Evolutionary conservation across 2,888 invertebrate species (phyloP).

Genomic region (Hydroisotoma schaefferi): DNA sequence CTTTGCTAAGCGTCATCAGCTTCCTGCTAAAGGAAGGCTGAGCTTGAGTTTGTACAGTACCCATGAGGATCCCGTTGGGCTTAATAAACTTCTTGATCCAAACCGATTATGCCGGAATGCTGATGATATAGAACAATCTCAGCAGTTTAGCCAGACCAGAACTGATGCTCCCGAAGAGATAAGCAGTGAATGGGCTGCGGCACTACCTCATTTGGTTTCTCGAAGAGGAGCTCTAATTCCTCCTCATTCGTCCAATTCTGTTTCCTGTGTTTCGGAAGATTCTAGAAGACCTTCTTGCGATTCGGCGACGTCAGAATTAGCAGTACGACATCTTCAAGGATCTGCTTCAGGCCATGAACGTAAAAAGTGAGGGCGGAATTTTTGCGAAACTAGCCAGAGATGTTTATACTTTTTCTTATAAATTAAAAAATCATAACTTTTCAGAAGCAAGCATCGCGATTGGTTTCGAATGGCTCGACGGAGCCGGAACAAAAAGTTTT

Average conservation of each 20-base stretch:
- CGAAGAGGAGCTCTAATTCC: conserved; percentile 75
- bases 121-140: conserved; percentile 29
- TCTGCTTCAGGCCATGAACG: conserved; percentile 55
- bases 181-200: conserved; percentile 88
- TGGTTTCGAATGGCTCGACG: conserved; percentile 31
- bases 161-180: conserved; percentile 73
- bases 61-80: conserved; percentile 82
- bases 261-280: conserved; percentile 43
- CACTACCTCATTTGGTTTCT: conserved; percentile 78
- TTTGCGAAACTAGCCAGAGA: neutral
- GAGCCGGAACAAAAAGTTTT: conserved; percentile 27
- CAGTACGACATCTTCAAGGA: conserved; percentile 33
- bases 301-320: conserved; percentile 39
- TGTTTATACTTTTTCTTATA: neutral
- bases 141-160: conserved; percentile 57
- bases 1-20: conserved; percentile 79
- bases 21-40: conserved; percentile 74
- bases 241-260: conserved; percentile 51
- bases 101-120: conserved; percentile 37
- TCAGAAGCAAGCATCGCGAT: conserved; percentile 18
- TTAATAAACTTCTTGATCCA: conserved; percentile 42
- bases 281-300: conserved; percentile 43
- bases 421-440: neutral
- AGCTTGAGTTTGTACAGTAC: conserved; percentile 83
- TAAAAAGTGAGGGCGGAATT: conserved; percentile 24